Evolutionary conservation across 23 tunicate genomes (phyloP), one percentile per base, ranked within the genome.

Genomic region (Styela clava): DNA sequence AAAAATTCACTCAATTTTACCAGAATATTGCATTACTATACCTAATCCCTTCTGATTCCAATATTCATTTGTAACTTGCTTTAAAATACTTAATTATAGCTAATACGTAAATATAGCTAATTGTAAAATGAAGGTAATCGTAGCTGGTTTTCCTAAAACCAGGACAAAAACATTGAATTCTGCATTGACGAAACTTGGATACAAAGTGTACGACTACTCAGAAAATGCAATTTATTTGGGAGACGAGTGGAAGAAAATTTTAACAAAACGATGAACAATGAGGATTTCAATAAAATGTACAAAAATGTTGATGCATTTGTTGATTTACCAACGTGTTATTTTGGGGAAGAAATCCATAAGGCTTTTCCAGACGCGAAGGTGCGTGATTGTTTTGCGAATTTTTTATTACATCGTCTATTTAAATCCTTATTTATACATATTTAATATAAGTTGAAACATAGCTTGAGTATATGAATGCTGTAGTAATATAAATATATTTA

Each of bases 131-230:
- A 88, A 88, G 67, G 79, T 88, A 1, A 83, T 88, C 1, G 83
- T 86, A 33, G 61, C 79, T 29, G 92, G 92, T 18, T 32, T 67
- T 72, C 77, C 86, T 1, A 88, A 88, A 77, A 88, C 92, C 7
- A 86, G 92, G 18, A 88, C 92, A 32, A 88, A 88, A 78, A 52
- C 86, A 2, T 24, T 88, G 31, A 63, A 74, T 20, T 1, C 68
- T 27, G 92, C 92, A 2, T 34, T 88, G 19, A 31, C 83, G 24
- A 77, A 31, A 7, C 92, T 88, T 69, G 86, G 86, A 1, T 82
- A 82, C 62, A 78, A 88, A n/a, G 92, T 88, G 33, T 88, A 69
- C 64, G 92, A 88, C 79, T 88, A 74, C 69, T 79, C 76, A 63
- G 92, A 88, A 64, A 83, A 88, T 31, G 63, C 74, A 23, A 82